A percentile compares a stretch with the other conserved stretches of the same genome.
Evolutionary conservation across 2,113 vertebrate genomes (phyloP).

Genomic region (Carassius auratus): DNA sequence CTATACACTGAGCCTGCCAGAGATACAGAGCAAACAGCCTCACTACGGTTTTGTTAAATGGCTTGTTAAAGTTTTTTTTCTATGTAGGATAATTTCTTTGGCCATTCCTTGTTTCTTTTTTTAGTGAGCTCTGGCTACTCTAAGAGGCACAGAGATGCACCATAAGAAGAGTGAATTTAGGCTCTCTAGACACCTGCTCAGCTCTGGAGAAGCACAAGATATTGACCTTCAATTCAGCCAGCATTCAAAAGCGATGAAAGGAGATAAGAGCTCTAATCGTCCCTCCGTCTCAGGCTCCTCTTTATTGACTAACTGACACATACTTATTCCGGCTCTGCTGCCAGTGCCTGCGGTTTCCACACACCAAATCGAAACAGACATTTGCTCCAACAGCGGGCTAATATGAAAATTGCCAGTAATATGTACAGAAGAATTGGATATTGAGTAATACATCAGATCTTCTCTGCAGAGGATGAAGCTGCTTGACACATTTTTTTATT

Average conservation of each 20-base stretch:
- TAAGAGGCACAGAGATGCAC: conserved; percentile 73
- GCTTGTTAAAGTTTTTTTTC: conserved; percentile 27
- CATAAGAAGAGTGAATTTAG: conserved; percentile 81
- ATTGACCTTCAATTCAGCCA: conserved; percentile 87
- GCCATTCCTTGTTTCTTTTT: conserved; percentile 21
- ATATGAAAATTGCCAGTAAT: conserved; percentile 80
- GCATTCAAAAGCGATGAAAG: conserved; percentile 79
- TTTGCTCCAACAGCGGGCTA: conserved; percentile 77
- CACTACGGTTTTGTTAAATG: conserved; percentile 10
- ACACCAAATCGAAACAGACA: conserved; percentile 70
- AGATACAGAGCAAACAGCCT: conserved; percentile 53
- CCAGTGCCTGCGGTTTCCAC: conserved; percentile 59
- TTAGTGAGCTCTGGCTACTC: conserved; percentile 44
- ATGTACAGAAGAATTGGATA: conserved; percentile 77
- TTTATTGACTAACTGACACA: conserved; percentile 85
- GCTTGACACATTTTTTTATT: background rate
- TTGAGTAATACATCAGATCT: conserved; percentile 72
- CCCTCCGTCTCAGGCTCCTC: conserved; percentile 71
- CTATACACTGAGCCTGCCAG: conserved; percentile 59
- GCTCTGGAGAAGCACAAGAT: conserved; percentile 81
- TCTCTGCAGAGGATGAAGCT: conserved; percentile 62
- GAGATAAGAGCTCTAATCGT: conserved; percentile 84
- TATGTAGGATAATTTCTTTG: background rate
- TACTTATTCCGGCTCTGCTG: conserved; percentile 72
- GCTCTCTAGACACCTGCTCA: conserved; percentile 79